These are phyloP conservation scores for Drosophila nebulosa DNA, from an alignment of 1,140 invertebrate genomes.

Conservation along the genomic window DNA sequence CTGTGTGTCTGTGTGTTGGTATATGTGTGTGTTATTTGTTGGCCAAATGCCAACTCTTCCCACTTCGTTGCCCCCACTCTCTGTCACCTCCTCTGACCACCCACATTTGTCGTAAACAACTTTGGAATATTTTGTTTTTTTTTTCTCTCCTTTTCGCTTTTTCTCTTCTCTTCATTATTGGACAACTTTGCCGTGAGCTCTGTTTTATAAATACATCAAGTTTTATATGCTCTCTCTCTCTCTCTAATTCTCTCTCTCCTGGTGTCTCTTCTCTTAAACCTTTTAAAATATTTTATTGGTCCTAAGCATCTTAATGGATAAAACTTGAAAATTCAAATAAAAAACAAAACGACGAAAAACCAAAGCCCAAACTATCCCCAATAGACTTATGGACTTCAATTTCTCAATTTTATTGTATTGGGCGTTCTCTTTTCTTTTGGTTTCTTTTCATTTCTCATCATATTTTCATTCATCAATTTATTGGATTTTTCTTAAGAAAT, in stretches of 20 bases:
- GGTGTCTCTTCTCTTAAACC: background rate
- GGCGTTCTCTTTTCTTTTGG: too few species aligned
- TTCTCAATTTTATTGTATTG: background rate
- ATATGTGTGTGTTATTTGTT: background rate
- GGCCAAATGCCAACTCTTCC: background rate
- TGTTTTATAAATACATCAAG: constrained; percentile 10
- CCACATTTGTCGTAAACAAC: constrained; percentile 5
- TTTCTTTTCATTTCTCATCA: background rate
- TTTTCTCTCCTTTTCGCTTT: background rate
- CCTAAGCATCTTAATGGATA: background rate
- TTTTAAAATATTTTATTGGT: background rate
- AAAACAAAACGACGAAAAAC: background rate
- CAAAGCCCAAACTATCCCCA: background rate
- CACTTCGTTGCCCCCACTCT: background rate
- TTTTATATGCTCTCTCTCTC: background rate
- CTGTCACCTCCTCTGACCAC: background rate
- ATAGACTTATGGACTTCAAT: background rate
- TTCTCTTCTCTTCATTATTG: background rate
- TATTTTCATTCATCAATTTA: background rate
- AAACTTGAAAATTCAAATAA: background rate
- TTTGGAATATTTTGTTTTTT: background rate
- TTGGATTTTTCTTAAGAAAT: background rate
- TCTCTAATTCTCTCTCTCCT: background rate
- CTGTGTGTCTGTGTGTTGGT: background rate
- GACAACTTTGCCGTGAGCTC: constrained; percentile 1